Evolutionary conservation across 2,797 vertebrate genomes (phyloP), one percentile per base, ranked within the genome.

Genomic region (Argya squamiceps): DNA sequence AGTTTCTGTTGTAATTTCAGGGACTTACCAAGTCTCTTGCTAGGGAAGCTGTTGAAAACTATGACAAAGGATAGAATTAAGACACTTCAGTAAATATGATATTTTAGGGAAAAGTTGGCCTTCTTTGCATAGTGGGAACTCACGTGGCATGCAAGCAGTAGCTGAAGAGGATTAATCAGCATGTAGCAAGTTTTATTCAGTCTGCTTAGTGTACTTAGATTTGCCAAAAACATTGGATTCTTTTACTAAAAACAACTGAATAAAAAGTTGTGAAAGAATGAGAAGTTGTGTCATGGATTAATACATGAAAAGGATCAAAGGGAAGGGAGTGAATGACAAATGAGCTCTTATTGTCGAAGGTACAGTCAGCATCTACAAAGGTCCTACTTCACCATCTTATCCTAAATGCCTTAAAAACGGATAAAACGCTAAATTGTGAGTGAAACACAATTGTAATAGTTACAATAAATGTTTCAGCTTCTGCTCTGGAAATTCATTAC

Each of bases 101-200:
- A 10, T 59, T 53, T 71, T 49, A 53, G n/a, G 36, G 36, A 34
- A 34, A 60, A 49, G 10, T 43, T 78, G 8, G 3, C 21, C 15
- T 64, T 56, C 16, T 70, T 69, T 76, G 20, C 5, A 0, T 29
- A 26, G 36, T 36, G 60, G 56, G 55, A 74, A 15, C 49, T 84
- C 49, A 27, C 17, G 13, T 60, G 37, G 15, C 4, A 0, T 3
- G 1, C 67, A 34, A 1, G 0, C 34, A 60, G 58, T 41, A 64
- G 44, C 43, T 63, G 20, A 63, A 89, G 32, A 41, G 52, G 56
- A n/a, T 89, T 79, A 37, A 41, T 49, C 39, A 89, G 19, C 50
- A 22, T 0, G 0, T 60, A 62, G 43, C 12, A 39, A 36, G 20
- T 39, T 71, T 68, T 77, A 60, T 67, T n/a, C 20, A 9, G 1